Conservation (phyloP, 2,113 vertebrate genomes). For the Girardinichthys multiradiatus region DNA sequence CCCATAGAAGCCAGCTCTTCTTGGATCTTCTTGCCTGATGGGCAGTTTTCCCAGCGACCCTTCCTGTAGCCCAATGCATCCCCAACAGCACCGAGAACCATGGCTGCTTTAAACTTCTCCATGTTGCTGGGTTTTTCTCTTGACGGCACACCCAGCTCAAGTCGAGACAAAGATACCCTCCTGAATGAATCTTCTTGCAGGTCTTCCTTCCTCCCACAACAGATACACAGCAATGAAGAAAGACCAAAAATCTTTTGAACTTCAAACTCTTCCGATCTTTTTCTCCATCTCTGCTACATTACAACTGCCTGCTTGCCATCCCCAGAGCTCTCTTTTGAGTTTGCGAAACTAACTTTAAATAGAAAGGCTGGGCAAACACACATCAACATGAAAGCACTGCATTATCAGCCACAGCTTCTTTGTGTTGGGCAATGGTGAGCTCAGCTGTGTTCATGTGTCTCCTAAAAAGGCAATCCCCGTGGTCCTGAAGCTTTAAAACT, state of each 20-base stretch:
- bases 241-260: slow-evolving; percentile 16
- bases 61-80: slow-evolving; percentile 91
- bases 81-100: slow-evolving; percentile 88
- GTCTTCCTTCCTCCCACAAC: slow-evolving; percentile 1
- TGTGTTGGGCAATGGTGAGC: slow-evolving; percentile 56
- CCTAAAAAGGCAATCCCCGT: slow-evolving; percentile 86
- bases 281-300: not conserved
- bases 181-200: slow-evolving; percentile 2
- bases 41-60: slow-evolving; percentile 81
- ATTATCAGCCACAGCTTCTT: slow-evolving; percentile 72
- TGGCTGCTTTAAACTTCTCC: slow-evolving; percentile 93
- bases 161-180: not conserved
- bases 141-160: not conserved
- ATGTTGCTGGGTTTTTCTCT: slow-evolving; percentile 63
- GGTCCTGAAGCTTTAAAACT: slow-evolving; percentile 61
- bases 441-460: slow-evolving; percentile 70
- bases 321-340: slow-evolving; percentile 2
- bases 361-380: slow-evolving; percentile 4
- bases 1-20: slow-evolving; percentile 85
- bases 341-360: not conserved
- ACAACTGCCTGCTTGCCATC: slow-evolving; percentile 5
- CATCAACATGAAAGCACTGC: slow-evolving; percentile 25
- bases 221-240: not conserved
- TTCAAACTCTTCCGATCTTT: not conserved
- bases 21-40: slow-evolving; percentile 84